phyloP scores from a whole-genome alignment of 1,140 invertebrate genomes.

The Cherax destructor region DNA sequence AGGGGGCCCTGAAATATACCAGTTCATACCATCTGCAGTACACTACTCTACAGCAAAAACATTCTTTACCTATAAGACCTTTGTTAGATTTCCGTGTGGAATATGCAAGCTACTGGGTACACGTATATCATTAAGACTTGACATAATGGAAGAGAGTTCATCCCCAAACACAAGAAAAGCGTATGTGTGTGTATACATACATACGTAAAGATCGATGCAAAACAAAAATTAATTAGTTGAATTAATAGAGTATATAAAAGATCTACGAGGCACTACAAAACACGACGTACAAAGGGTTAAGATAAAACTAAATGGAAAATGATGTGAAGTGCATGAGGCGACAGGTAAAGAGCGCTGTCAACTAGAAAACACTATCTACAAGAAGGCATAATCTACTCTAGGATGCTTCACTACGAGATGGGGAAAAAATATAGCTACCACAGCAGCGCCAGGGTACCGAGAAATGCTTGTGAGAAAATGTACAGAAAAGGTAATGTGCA shows the following conservation, averaged over 20 bases:
- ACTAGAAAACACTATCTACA: no score
- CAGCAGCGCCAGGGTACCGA: no score
- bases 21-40: conserved; percentile 40
- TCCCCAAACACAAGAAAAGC: not conserved
- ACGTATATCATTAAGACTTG: not conserved
- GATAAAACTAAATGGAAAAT: no score
- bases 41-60: conserved; percentile 7
- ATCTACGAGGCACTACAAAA: not conserved
- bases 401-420: no score
- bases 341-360: no score
- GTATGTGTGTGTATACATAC: not conserved
- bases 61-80: not conserved
- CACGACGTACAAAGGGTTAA: not conserved
- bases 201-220: not conserved
- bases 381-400: no score
- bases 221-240: not conserved
- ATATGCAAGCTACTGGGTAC: not conserved
- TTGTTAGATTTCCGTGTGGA: not conserved
- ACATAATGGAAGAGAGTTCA: not conserved
- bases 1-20: conserved; percentile 45
- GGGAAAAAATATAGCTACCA: no score
- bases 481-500: not conserved
- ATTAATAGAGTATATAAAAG: not conserved
- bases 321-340: no score
- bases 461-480: no score